phyloP scores from a whole-genome alignment of 2,113 vertebrate species.

The Athene noctua region DNA sequence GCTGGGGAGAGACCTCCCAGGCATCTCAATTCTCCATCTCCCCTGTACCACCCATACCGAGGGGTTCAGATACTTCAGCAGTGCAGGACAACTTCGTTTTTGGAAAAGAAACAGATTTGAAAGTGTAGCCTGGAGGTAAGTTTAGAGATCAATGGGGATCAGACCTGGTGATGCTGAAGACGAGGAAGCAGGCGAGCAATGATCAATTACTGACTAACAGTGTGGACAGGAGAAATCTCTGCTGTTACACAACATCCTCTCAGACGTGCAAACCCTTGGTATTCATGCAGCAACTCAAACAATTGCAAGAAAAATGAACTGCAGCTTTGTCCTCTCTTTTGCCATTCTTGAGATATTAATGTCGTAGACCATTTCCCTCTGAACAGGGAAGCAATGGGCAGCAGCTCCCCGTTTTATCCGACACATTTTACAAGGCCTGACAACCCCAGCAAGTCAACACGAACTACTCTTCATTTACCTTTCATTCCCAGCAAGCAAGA shows the following conservation, averaged over 20 bases:
- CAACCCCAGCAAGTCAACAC: background rate
- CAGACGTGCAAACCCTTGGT: background rate
- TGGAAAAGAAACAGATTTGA: background rate
- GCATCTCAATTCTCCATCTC: no score
- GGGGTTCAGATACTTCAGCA: background rate
- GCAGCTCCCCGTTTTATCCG: background rate
- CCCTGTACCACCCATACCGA: accelerated
- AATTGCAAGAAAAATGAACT: background rate
- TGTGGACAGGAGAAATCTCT: background rate
- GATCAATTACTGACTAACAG: background rate
- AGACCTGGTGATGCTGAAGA: background rate
- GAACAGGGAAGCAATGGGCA: background rate
- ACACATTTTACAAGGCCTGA: background rate
- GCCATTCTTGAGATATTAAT: background rate
- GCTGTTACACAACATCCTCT: background rate
- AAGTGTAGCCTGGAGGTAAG: background rate
- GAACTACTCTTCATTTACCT: background rate
- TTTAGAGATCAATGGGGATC: background rate
- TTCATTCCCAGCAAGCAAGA: background rate
- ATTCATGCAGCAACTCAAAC: background rate
- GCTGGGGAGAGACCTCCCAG: background rate
- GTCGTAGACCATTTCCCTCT: background rate
- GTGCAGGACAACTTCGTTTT: background rate
- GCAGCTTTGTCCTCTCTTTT: background rate
- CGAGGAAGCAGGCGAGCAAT: background rate